Percentiles rank a stretch among this genome's conserved stretches.
Evolutionary conservation across 2,113 vertebrate species (phyloP).

Genomic region (Thryonomys swinderianus): DNA sequence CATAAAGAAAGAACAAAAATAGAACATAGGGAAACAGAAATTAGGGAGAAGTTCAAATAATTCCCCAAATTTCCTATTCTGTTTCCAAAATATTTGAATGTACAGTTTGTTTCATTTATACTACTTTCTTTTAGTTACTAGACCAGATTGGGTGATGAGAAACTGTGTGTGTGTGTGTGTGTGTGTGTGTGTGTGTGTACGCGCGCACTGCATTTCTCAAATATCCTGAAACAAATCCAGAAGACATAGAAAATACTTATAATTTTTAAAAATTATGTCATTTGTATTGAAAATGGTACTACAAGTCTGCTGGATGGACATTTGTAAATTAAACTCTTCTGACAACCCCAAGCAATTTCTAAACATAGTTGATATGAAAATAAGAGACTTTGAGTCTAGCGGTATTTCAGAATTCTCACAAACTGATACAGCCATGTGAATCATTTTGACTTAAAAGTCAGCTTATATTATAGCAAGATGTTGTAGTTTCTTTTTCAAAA

Average conservation of each 20-base stretch:
- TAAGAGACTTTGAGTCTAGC: background rate
- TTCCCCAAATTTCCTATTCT: too few relatives aligned
- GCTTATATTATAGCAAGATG: background rate
- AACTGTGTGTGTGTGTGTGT: background rate
- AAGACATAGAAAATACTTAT: background rate
- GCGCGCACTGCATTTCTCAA: background rate
- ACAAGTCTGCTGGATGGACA: background rate
- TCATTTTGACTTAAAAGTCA: conserved; percentile 5
- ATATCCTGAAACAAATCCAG: background rate
- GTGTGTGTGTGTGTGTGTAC: background rate
- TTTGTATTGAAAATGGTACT: conserved; percentile 37
- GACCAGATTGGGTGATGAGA: background rate
- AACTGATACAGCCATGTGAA: background rate
- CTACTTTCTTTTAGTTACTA: background rate
- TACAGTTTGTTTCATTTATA: background rate
- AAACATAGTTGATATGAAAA: conserved; percentile 1
- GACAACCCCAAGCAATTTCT: background rate
- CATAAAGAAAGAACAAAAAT: too few relatives aligned
- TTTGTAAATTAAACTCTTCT: background rate
- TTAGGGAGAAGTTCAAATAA: too few relatives aligned
- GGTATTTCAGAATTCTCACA: background rate
- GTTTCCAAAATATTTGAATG: too few relatives aligned
- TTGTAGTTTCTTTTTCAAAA: background rate
- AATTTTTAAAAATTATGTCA: background rate
- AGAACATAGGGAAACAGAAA: too few relatives aligned